Evolutionary conservation across 2,888 invertebrate species (phyloP).

Genomic region (Cheilosia soror): DNA sequence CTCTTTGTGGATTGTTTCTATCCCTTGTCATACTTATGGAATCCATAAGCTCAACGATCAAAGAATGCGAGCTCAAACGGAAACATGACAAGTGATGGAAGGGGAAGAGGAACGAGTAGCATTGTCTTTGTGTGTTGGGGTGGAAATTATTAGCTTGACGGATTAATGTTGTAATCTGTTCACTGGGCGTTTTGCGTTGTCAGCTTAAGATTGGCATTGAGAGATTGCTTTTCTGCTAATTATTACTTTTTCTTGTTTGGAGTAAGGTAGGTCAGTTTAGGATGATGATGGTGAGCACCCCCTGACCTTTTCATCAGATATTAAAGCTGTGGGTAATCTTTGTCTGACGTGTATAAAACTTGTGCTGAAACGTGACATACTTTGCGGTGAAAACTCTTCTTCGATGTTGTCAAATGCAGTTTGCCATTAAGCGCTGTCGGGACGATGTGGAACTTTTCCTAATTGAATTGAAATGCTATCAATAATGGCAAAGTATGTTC

Average conservation of each 20-base stretch:
- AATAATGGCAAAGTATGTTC: conserved; percentile 29
- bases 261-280: conserved; percentile 23
- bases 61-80: conserved; percentile 36
- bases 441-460: background rate
- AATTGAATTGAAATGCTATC: conserved; percentile 24
- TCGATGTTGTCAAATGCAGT: conserved; percentile 48
- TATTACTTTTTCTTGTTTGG: conserved; percentile 37
- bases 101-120: background rate
- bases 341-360: background rate
- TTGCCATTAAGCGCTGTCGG: background rate
- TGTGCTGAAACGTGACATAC: background rate
- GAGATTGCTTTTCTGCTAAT: conserved; percentile 61
- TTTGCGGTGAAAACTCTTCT: conserved; percentile 36
- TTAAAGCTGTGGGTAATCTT: conserved; percentile 10
- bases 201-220: conserved; percentile 65
- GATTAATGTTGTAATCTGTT: conserved; percentile 71
- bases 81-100: conserved; percentile 40
- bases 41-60: conserved; percentile 52
- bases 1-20: conserved; percentile 16
- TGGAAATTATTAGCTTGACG: conserved; percentile 53
- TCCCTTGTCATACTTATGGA: conserved; percentile 36
- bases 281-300: background rate
- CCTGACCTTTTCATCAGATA: background rate
- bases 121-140: conserved; percentile 5
- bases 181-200: conserved; percentile 60